A percentile compares a stretch with the other conserved stretches of the same genome.
Conservation (phyloP, 2,113 vertebrate genomes). For the Atherinomorus stipes region DNA sequence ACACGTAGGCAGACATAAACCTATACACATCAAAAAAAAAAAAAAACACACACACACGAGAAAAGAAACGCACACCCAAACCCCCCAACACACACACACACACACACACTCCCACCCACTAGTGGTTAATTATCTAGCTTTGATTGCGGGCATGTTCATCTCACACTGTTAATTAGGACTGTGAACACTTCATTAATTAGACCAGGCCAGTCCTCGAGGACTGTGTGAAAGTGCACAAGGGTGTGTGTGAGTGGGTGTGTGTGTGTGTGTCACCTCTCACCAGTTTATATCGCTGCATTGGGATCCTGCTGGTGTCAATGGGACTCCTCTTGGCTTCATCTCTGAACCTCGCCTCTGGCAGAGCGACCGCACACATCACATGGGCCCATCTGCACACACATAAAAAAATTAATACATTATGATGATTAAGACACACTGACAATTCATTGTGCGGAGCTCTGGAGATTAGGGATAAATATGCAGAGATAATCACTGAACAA, state of each 20-base stretch:
- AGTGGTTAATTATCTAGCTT: conserved; percentile 80
- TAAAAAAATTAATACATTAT: conserved; percentile 35
- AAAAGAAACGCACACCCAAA: conserved; percentile 16
- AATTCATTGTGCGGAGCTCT: conserved; percentile 33
- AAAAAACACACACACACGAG: conserved; percentile 20
- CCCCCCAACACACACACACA: neutral
- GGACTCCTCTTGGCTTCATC: conserved; percentile 90
- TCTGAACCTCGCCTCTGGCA: conserved; percentile 94
- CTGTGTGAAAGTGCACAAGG: conserved; percentile 9
- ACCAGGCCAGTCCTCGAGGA: conserved; percentile 70
- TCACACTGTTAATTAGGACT: conserved; percentile 81
- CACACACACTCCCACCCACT: conserved; percentile 46
- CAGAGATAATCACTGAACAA: conserved; percentile 50
- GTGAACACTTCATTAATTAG: conserved; percentile 82
- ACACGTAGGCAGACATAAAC: conserved; percentile 23
- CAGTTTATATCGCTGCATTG: conserved; percentile 94
- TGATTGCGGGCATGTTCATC: conserved; percentile 79
- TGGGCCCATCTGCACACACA: conserved; percentile 90
- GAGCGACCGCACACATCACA: conserved; percentile 93
- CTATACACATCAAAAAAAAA: conserved; percentile 29
- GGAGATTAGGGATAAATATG: conserved; percentile 56
- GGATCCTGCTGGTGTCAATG: conserved; percentile 92
- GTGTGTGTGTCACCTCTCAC: conserved; percentile 82
- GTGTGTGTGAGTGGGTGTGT: conserved; percentile 31
- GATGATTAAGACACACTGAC: conserved; percentile 44